Base-by-base conservation (phyloP, 2,113 vertebrate genomes). In the Smithornis capensis region DNA sequence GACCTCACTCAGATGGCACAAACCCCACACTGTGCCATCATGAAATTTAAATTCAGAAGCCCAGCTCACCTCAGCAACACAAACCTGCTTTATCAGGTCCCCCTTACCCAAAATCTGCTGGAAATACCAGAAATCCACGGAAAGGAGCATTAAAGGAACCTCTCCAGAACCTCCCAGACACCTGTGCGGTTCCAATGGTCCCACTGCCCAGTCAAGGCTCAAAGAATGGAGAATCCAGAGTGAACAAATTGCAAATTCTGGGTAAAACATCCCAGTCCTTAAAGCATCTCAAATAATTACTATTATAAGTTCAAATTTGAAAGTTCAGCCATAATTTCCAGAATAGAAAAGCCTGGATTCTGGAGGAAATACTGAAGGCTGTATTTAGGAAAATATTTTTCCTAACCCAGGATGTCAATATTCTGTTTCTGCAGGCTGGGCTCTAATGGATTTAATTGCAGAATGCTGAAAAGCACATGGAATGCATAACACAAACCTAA, bases 1-100 rank as follows among this genome's bases (percentile, higher is more conserved):
- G 59, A 42, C 37, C 37, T 24, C 19, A 4, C 56, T 28, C 40
- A 7, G 42, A 9, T 14, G 52, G 45, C 53, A 14, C 57, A 5
- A 1, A 23, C 14, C 14, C 60, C 49, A 28, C 12, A 10, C 2
- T 4, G 4, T 15, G 24, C 74, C 5, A 5, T 3, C 59, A 45
- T 22, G 38, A 19, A 14, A 22, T 25, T 29, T 7, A 23, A 14
- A 22, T 25, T 29, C 6, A 19, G 50, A 70, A 29, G 44, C 1
- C 18, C 40, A 21, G 31, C 0, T 19, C 19, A 2, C 2, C 1
- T 50, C 15, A 50, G 50, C 33, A 19, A 35, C 9, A 12, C 63
- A 1, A 12, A 25, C 14, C n/a, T 6, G 12, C 22, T 40, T 25
- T 16, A 28, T 4, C 4, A 11, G 6, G 18, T 27, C 22, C 49